Base-by-base conservation (phyloP, 2,797 vertebrate genomes). In the Mormyrops boulengeri region DNA sequence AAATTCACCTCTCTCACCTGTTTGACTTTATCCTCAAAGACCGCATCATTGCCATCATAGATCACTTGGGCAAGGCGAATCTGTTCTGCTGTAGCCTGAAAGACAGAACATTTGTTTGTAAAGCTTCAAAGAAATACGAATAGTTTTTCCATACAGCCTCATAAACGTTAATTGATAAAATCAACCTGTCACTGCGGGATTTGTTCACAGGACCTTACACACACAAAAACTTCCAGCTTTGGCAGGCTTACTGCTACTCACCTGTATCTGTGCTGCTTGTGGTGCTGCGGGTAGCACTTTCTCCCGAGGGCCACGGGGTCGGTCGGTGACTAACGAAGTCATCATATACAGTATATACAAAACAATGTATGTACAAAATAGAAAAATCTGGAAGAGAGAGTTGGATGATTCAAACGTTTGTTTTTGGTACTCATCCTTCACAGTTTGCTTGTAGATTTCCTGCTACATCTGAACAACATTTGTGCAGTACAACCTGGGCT, bases 281-380 rank as follows among this genome's bases (percentile, higher is more conserved):
- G 97, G 94, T 88, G 94, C 91, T 93, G 95, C 94, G 95, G 96
- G 95, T 34, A 97, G 97, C 88, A 88, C 93, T 96, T 96, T 97
- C 92, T 99, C 98, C 95, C 97, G 96, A 96, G 96, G 95, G 93
- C 97, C 97, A 94, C 97, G 97, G 95, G 96, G 93, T 94, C 96
- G 97, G 95, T 97, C 98, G 96, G 95, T 97, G 96, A 97, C 97
- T 96, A 99, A 95, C 6, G 98, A 99, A 96, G 98, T 99, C 98
- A 99, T 99, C 97, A 98, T 99, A 97, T 97, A 99, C 97, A 98
- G 97, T 98, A 99, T 98, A 98, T 99, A 99, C 97, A 99, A 98
- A 99, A 98, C 96, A 98, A 97, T 91, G 97, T 98, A 98, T 98
- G 97, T 98, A 98, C 97, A 99, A 99, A 98, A 97, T 97, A 99